Evolutionary conservation across 2,797 vertebrate species (phyloP).

Genomic region (Phataginus tetradactyla): DNA sequence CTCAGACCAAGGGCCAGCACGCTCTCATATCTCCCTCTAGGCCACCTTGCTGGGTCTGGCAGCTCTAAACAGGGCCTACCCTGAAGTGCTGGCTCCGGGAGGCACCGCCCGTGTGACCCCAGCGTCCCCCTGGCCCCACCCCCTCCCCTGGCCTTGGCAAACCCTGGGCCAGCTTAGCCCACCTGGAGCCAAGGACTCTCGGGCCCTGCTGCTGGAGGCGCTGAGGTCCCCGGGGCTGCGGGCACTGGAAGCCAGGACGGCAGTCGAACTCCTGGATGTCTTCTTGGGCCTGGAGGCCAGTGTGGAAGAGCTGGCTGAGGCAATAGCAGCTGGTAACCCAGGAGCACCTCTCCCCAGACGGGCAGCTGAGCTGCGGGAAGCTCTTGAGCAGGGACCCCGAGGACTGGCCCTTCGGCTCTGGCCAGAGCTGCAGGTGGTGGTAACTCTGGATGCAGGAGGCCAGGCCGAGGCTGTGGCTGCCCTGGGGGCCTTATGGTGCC

Average conservation of each 20-base stretch:
- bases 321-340: constrained; percentile 88
- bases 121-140: constrained; percentile 84
- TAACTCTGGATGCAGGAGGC: constrained; percentile 89
- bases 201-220: constrained; percentile 89
- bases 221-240: constrained; percentile 87
- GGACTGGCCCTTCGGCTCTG: constrained; percentile 92
- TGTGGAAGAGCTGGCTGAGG: constrained; percentile 89
- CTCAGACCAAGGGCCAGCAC: background rate
- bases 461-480: constrained; percentile 91
- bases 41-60: constrained; percentile 90
- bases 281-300: constrained; percentile 87
- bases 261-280: constrained; percentile 89
- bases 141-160: constrained; percentile 83
- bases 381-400: constrained; percentile 87
- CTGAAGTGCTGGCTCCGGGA: constrained; percentile 85
- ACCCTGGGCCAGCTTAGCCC: constrained; percentile 89
- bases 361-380: constrained; percentile 86
- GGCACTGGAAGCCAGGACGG: constrained; percentile 91
- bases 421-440: constrained; percentile 92
- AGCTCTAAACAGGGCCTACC: constrained; percentile 86
- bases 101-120: constrained; percentile 86
- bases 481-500: constrained; percentile 89
- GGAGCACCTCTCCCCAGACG: constrained; percentile 86
- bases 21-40: constrained; percentile 76
- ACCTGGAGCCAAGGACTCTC: constrained; percentile 75